A percentile compares a stretch with the other conserved stretches of the same genome.
Evolutionary conservation across 2,113 vertebrate species (phyloP).

Genomic region (Phainopepla nitens): DNA sequence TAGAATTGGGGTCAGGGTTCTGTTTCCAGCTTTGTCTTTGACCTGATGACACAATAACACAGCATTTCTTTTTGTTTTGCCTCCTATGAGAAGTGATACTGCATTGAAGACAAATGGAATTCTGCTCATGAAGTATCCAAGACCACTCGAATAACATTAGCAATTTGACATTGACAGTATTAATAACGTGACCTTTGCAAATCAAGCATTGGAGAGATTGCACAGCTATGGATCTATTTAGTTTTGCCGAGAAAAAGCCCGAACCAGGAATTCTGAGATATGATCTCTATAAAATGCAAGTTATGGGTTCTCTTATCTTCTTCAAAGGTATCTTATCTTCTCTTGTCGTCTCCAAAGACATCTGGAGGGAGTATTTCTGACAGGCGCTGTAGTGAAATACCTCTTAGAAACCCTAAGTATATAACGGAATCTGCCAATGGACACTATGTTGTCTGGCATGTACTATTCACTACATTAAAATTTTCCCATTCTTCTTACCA

Average conservation of each 20-base stretch:
- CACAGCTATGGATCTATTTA: not conserved
- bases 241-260: not conserved
- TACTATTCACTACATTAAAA: not conserved
- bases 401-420: not conserved
- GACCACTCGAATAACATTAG: not conserved
- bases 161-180: not conserved
- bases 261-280: not conserved
- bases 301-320: not conserved
- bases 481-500: not conserved
- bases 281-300: not conserved
- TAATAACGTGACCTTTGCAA: not conserved
- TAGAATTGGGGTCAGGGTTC: not conserved
- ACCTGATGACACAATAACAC: not conserved
- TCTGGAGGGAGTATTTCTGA: not conserved
- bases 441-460: not conserved
- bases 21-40: not conserved
- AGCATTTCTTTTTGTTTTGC: not conserved
- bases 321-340: too few relatives aligned
- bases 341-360: not conserved
- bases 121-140: not conserved
- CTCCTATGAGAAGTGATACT: not conserved
- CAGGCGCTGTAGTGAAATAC: not conserved
- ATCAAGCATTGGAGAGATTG: not conserved
- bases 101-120: not conserved
- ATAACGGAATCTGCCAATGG: not conserved